phyloP scores from a whole-genome alignment of 2,888 invertebrate species.

The Mythimna impura region DNA sequence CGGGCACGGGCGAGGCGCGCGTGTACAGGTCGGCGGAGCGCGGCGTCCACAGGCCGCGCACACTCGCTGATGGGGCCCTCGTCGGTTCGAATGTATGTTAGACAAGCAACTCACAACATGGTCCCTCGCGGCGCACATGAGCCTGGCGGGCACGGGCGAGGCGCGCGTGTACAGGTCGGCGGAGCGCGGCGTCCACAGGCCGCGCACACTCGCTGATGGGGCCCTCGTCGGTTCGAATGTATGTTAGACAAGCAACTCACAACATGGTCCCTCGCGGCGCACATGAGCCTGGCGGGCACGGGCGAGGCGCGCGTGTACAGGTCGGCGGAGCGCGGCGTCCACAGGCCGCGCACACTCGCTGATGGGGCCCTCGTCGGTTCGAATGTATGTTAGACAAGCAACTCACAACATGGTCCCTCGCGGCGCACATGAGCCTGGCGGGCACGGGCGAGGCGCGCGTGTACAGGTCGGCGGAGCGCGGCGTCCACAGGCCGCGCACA shows the following conservation, averaged over 20 bases:
- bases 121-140: slow-evolving; percentile 96
- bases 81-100: no score
- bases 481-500: slow-evolving; percentile 97
- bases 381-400: background rate
- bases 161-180: slow-evolving; percentile 94
- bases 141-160: slow-evolving; percentile 92
- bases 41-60: slow-evolving; percentile 97
- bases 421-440: slow-evolving; percentile 94
- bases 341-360: slow-evolving; percentile 94
- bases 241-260: slow-evolving; percentile 25
- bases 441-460: slow-evolving; percentile 93
- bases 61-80: slow-evolving; percentile 66
- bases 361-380: no score
- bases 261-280: slow-evolving; percentile 95
- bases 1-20: slow-evolving; percentile 92
- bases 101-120: slow-evolving; percentile 80
- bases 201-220: slow-evolving; percentile 90
- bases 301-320: slow-evolving; percentile 94
- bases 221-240: no score
- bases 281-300: slow-evolving; percentile 93
- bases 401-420: slow-evolving; percentile 92
- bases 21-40: slow-evolving; percentile 96
- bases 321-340: slow-evolving; percentile 96
- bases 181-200: slow-evolving; percentile 97
- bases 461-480: slow-evolving; percentile 96